A percentile compares a stretch with the other conserved stretches of the same genome.
Conservation (phyloP, 2,797 vertebrate species). For the Amblyraja radiata region DNA sequence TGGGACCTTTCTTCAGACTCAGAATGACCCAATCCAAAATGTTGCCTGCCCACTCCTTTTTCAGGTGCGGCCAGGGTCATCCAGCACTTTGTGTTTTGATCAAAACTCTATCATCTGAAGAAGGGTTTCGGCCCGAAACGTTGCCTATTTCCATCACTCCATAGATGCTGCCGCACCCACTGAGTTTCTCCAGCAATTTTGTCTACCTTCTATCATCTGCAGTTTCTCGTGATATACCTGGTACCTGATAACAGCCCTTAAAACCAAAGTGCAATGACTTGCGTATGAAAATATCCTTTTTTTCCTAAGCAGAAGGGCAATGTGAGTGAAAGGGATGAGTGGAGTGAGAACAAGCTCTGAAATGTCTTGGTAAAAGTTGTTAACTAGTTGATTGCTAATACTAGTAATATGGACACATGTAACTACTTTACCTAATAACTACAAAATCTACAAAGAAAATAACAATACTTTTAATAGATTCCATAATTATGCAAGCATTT, state of each 20-base stretch:
- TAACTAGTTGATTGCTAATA: neutral
- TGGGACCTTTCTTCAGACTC: too few species aligned
- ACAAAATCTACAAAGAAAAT: neutral
- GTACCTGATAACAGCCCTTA: neutral
- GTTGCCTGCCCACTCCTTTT: too few species aligned
- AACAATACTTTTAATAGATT: neutral
- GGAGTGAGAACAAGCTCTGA: neutral
- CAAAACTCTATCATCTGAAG: too few species aligned
- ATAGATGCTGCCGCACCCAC: too few species aligned
- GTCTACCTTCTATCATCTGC: too few species aligned
- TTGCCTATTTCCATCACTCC: too few species aligned
- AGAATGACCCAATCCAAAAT: too few species aligned
- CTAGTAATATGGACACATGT: neutral
- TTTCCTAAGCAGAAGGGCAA: neutral
- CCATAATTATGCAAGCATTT: neutral
- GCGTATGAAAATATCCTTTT: neutral
- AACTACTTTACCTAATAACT: neutral
- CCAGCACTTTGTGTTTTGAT: too few species aligned
- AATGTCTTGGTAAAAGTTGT: neutral
- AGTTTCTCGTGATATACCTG: neutral
- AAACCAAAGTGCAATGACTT: neutral
- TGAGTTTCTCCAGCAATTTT: too few species aligned
- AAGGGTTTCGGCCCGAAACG: too few species aligned
- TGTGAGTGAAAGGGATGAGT: neutral
- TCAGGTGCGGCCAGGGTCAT: too few species aligned